These are phyloP conservation scores for Orussus abietinus DNA, from an alignment of 1,140 invertebrate genomes.

Conservation along the genomic window DNA sequence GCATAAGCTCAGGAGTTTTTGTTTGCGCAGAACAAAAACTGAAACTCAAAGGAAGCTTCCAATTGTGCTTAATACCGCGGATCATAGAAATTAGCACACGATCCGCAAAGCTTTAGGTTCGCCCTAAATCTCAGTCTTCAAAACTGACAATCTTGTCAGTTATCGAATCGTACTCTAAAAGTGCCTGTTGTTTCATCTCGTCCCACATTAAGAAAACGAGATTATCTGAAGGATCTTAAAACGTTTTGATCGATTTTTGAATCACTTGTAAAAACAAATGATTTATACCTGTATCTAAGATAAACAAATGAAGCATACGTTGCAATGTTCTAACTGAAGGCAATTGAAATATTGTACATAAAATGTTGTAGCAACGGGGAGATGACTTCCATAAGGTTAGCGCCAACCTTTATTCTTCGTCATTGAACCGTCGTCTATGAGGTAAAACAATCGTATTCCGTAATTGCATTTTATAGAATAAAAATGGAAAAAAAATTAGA, in stretches of 20 bases:
- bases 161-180: constrained; percentile 13
- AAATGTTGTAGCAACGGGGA: too few relatives aligned
- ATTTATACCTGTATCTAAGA: too few relatives aligned
- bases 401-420: too few relatives aligned
- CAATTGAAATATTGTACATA: too few relatives aligned
- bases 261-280: too few relatives aligned
- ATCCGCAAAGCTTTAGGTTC: constrained; percentile 18
- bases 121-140: constrained; percentile 19
- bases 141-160: constrained; percentile 20
- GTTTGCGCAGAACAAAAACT: constrained; percentile 12
- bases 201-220: constrained; percentile 19
- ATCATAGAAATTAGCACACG: constrained; percentile 26
- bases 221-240: constrained; percentile 6
- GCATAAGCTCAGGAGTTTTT: background rate
- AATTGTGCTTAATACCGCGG: constrained; percentile 15
- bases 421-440: too few relatives aligned
- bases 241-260: background rate
- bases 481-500: too few relatives aligned
- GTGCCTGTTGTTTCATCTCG: constrained; percentile 16
- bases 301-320: too few relatives aligned
- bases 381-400: too few relatives aligned
- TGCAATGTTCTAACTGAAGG: too few relatives aligned
- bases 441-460: too few relatives aligned
- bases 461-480: too few relatives aligned
- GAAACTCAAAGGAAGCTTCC: constrained; percentile 23